Conservation (phyloP, 2,888 invertebrate genomes). For the Dasypogon diadema region DNA sequence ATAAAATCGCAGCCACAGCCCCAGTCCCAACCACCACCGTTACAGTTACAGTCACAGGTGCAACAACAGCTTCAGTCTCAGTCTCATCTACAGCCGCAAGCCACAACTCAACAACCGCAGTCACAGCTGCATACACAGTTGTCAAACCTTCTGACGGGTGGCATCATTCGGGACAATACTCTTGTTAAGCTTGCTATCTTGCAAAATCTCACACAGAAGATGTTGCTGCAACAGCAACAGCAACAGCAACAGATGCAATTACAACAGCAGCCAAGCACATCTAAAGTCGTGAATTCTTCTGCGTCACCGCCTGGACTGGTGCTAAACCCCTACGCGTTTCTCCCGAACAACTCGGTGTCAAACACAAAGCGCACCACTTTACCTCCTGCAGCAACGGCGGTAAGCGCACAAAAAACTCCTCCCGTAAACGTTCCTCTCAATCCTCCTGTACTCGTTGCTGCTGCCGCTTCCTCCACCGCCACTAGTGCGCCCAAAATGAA, state of each 20-base stretch:
- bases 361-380: too few species aligned
- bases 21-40: background rate
- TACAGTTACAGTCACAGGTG: background rate
- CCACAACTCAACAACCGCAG: background rate
- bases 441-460: background rate
- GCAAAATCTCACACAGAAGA: conserved; percentile 13
- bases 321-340: too few species aligned
- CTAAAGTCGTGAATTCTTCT: background rate
- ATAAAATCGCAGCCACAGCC: background rate
- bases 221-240: conserved; percentile 10
- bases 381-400: too few species aligned
- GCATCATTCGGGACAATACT: background rate
- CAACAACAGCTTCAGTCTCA: background rate
- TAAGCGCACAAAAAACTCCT: too few species aligned
- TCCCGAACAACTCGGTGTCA: too few species aligned
- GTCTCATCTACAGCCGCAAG: background rate
- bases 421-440: too few species aligned
- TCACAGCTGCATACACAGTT: background rate
- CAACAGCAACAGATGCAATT: conserved; percentile 8
- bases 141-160: background rate
- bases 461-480: background rate
- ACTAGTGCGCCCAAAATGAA: background rate
- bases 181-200: conserved; percentile 26
- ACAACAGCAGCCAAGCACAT: background rate
- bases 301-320: too few species aligned